Base-by-base conservation (phyloP, 2,888 invertebrate genomes). In the Phortica okadai region DNA sequence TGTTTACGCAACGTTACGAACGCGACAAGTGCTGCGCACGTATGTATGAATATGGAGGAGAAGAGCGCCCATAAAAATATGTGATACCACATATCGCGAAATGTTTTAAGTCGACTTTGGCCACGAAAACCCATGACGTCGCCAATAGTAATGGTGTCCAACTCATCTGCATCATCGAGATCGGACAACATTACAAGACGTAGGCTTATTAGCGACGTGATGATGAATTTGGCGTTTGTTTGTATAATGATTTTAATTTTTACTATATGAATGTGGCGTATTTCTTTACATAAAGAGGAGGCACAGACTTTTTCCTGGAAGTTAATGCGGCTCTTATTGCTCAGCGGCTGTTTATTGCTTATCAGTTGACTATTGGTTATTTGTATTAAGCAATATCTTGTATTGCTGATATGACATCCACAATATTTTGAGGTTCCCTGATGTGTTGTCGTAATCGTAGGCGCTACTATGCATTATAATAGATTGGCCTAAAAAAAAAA, bases 81-180 rank as follows among this genome's bases (percentile, higher is more conserved):
- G 90, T 97, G 96, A 92, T 98, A 98, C 98, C 98, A 98, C 96
- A 98, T 98, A 92, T 98, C 97, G 93, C 95, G 93, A 93, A 96
- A 95, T 78, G 94, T 94, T 90, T 94, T 94, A 83, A 95, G 92
- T 76, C 94, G 94, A 87, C 94, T 94, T 82, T 93, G 93, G 79
- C 94, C 93, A 80, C 94, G 94, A 82, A 95, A 92, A 83, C 94
- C 94, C 86, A 95, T 93, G 89, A 95, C 94, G 92, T 94, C 94
- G 83, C 94, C 93, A 85, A 95, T 93, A 77, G 94, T 94, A 85
- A 95, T 93, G 77, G 94, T 94, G 91, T 95, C 95, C 88, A 95
- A 92, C 90, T 94, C 91, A 84, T 89, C 93, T 73, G 89, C 86
- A 77, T 91, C 91, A 80, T 89, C 88, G 50, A 82, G 80, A 79